These are phyloP conservation scores for Phalacrocorax pelagicus DNA, from an alignment of 2,113 vertebrate species.

Conservation along the genomic window DNA sequence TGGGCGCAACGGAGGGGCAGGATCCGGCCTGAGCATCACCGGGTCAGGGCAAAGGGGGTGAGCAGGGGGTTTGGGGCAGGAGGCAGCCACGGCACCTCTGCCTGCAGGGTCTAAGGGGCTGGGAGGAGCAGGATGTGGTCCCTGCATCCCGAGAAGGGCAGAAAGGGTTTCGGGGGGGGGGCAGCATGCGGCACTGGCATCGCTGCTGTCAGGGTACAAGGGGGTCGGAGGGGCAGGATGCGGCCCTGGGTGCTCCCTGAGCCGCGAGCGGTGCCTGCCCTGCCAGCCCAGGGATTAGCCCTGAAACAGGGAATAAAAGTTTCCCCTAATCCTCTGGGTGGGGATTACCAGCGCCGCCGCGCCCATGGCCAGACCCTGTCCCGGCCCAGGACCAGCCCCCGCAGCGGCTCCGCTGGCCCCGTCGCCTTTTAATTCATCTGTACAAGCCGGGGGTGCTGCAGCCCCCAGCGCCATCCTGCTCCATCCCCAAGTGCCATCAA, in stretches of 20 bases:
- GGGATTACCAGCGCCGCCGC: not conserved
- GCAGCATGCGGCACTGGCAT: not conserved
- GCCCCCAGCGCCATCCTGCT: not conserved
- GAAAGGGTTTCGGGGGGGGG: not conserved
- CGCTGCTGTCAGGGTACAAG: fast-evolving
- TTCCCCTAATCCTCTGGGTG: conserved; percentile 19
- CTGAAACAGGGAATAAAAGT: conserved; percentile 15
- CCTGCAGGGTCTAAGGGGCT: not conserved
- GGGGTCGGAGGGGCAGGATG: not conserved
- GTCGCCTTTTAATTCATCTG: not conserved
- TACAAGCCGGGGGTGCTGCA: fast-evolving
- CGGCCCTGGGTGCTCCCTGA: not conserved
- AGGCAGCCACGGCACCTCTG: fast-evolving
- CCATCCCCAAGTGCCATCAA: fast-evolving
- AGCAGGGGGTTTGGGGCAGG: not conserved
- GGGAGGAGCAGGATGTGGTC: not conserved
- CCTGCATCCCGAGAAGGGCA: not conserved
- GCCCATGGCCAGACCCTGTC: not conserved
- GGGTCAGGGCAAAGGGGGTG: too few relatives aligned
- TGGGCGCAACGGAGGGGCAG: not conserved
- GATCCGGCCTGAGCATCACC: too few relatives aligned
- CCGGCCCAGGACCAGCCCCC: not conserved
- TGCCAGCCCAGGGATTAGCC: conserved; percentile 14
- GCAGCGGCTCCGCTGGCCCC: fast-evolving
- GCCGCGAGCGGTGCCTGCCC: not conserved